Evolutionary conservation across 2,113 vertebrate species (phyloP).

Genomic region (Cricetomys ansorgei): DNA sequence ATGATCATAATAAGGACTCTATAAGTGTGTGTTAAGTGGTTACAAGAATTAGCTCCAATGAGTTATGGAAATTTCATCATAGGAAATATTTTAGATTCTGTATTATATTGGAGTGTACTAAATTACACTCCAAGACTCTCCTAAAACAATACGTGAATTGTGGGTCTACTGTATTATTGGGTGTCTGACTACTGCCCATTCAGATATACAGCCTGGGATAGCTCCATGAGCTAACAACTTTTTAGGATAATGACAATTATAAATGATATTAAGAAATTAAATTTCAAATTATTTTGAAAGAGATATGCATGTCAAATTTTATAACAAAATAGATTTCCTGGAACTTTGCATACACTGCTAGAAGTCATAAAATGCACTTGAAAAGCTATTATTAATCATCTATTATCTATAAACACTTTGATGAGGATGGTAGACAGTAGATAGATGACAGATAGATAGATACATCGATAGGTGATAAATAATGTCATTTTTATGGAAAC

Average conservation of each 20-base stretch:
- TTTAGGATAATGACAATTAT: not conserved
- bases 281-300: slow-evolving; percentile 7
- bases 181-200: not conserved
- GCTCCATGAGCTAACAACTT: not conserved
- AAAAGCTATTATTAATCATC: not conserved
- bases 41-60: not conserved
- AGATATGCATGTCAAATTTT: not conserved
- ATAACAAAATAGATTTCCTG: not conserved
- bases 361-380: not conserved
- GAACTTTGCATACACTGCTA: not conserved
- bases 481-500: not conserved
- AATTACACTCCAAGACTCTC: not conserved
- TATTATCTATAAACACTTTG: not conserved
- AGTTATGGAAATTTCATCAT: not conserved
- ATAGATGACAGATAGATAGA: not conserved
- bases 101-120: not conserved
- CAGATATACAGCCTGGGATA: not conserved
- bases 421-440: not conserved
- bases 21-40: too few species aligned
- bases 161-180: not conserved
- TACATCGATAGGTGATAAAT: not conserved
- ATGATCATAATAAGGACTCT: not conserved
- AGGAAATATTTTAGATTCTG: not conserved
- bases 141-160: not conserved
- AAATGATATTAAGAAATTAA: not conserved